A percentile compares a stretch with the other conserved stretches of the same genome.
phyloP scores from a whole-genome alignment of 2,113 vertebrate species.

The Eubucco bourcierii region DNA sequence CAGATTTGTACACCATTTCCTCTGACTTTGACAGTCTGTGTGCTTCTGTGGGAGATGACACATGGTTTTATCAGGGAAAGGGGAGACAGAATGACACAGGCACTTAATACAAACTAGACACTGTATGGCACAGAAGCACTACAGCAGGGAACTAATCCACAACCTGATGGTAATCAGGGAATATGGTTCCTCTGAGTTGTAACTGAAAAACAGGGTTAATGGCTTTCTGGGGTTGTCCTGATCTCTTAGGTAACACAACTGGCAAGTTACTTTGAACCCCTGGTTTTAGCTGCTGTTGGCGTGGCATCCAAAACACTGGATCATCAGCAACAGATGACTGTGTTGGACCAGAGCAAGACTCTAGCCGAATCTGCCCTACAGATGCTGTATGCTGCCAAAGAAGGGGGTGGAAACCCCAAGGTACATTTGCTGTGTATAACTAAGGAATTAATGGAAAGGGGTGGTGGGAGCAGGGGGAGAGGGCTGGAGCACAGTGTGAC shows the following conservation, averaged over 20 bases:
- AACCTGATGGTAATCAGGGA: fast-evolving
- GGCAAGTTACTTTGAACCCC: slow-evolving; percentile 94
- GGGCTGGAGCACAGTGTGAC: not conserved
- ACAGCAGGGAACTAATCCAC: not conserved
- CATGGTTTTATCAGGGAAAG: not conserved
- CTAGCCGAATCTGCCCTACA: slow-evolving; percentile 95
- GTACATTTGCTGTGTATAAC: slow-evolving; percentile 53
- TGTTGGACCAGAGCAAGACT: slow-evolving; percentile 97
- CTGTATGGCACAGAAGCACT: not conserved
- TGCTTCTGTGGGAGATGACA: not conserved
- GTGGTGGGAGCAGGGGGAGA: fast-evolving
- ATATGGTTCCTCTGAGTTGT: not conserved
- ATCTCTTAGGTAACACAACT: slow-evolving; percentile 89
- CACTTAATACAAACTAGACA: fast-evolving
- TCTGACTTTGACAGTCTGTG: not conserved
- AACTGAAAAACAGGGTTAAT: not conserved
- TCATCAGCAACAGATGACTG: slow-evolving; percentile 97
- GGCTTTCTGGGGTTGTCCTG: not conserved
- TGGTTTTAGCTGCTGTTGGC: slow-evolving; percentile 91
- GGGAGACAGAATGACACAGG: not conserved
- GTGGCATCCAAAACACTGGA: slow-evolving; percentile 91
- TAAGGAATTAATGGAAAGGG: not conserved
- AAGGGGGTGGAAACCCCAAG: slow-evolving; percentile 98
- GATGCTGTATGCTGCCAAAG: slow-evolving; percentile 97
- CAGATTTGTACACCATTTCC: fast-evolving